phyloP scores from a whole-genome alignment of 2,113 vertebrate genomes.

The Caretta caretta region DNA sequence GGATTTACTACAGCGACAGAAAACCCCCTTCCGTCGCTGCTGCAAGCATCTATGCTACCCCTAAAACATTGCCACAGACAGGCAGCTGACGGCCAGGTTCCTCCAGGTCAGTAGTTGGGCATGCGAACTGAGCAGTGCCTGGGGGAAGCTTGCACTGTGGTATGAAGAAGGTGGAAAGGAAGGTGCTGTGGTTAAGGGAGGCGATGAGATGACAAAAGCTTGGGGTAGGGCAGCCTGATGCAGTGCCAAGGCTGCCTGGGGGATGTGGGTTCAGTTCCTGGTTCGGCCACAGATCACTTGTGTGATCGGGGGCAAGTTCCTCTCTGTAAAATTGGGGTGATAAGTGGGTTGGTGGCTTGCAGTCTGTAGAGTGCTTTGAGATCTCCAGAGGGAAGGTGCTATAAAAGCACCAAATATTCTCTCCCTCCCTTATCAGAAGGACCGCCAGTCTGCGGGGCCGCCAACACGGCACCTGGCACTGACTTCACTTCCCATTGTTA shows the following conservation, averaged over 20 bases:
- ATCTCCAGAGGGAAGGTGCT: background rate
- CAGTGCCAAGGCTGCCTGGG: background rate
- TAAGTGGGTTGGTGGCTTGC: background rate
- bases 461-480: background rate
- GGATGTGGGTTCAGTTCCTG: background rate
- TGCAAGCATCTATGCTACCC: background rate
- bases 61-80: background rate
- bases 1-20: background rate
- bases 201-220: background rate
- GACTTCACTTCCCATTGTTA: background rate
- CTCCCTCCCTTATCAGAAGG: background rate
- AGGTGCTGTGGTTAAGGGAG: background rate
- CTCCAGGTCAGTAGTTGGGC: background rate
- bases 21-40: background rate
- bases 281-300: background rate
- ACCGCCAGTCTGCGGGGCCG: background rate
- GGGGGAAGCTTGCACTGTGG: background rate
- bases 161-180: background rate
- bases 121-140: background rate
- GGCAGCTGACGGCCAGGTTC: background rate
- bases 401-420: background rate
- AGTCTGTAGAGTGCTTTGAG: background rate
- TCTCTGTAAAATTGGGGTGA: background rate
- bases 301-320: background rate
- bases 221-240: background rate